Evolutionary conservation across 2,888 invertebrate species (phyloP), one percentile per base, ranked within the genome.

Genomic region (Eumerus sabulonum): DNA sequence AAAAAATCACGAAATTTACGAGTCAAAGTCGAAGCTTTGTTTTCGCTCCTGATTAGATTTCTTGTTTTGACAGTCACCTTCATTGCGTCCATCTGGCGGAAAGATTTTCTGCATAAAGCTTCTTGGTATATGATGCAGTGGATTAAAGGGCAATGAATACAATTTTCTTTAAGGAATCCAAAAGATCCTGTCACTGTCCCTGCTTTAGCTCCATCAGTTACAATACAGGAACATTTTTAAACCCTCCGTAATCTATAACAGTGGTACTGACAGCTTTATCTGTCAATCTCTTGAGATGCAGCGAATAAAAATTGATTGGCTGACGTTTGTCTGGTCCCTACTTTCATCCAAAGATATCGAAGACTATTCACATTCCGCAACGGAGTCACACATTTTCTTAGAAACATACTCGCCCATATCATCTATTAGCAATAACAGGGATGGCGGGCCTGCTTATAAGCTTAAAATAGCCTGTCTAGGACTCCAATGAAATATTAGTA

Each of bases 171-270:
- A 42, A 63, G 51, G 35, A 63, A 14, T 44, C 44, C 51, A 50
- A 51, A 27, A 51, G 42, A 35, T 63, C 51, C 17, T 51, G 51
- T 63, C 19, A 48, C 38, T 36, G 12, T 38, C 38, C 47, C 47
- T 27, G 51, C 62, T 51, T 51, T 51, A 16, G 51, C 62, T 16
- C 51, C 62, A 63, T 51, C 62, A 11, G 51, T 53, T 35, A 63
- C 51, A 63, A 63, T 44, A 40, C 45, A 62, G 42, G 50, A 62
- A 62, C 50, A 62, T 35, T 51, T 62, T 51, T 14, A 57, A 44
- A 57, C 14, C 27, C 56, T 57, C 27, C 27, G 14, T 14, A 57
- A 27, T 57, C 13, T 36, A 9, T 56, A 56, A 38, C 9, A 27
- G 36, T 36, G 11, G 9, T 11, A 53, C 12, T n/a, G 16, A 53